Base-by-base conservation (phyloP, 2,797 vertebrate species). In the Tenualosa ilisha region DNA sequence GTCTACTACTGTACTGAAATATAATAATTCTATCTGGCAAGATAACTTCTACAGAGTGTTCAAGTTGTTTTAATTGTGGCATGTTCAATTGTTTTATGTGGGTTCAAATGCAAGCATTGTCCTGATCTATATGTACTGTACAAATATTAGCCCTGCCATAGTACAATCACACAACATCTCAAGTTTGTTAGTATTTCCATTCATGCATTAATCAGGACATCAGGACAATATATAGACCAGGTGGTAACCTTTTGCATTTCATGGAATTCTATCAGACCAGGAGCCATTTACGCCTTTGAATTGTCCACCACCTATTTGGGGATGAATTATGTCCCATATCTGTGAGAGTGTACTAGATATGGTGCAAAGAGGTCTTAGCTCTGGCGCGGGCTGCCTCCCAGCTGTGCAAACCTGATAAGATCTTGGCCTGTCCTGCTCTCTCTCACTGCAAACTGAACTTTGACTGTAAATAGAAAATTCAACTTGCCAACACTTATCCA, bases 391-490 rank as follows among this genome's bases (percentile, higher is more conserved):
- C 43, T 68, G 46, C 24, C 61, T 81, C 79, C 82, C 88, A 90
- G 86, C 90, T 89, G 87, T 89, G 83, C 82, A 88, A 91, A 88
- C 84, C 61, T 82, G 85, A 88, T 89, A 85, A 85, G 54, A 90
- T 90, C 82, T 86, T 81, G 86, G 51, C 84, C 81, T 87, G 86
- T 8, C 46, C 87, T 59, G 86, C 88, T 88, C 79, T 68, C 87
- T 84, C 81, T 85, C 83, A 37, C 72, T 46, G 83, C 84, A 89
- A 89, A 89, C 50, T 90, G 82, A 90, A 89, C 88, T 86, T 86
- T 84, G 85, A 86, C 86, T 86, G 86, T 86, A 90, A 91, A 89
- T 83, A 87, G 40, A 85, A 88, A 88, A 89, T 87, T 87, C 88
- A 87, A 84, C 88, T 84, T 85, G 83, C 81, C 81, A 89, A 84